Evolutionary conservation across 1,140 invertebrate species (phyloP).

Genomic region (Galendromus occidentalis): DNA sequence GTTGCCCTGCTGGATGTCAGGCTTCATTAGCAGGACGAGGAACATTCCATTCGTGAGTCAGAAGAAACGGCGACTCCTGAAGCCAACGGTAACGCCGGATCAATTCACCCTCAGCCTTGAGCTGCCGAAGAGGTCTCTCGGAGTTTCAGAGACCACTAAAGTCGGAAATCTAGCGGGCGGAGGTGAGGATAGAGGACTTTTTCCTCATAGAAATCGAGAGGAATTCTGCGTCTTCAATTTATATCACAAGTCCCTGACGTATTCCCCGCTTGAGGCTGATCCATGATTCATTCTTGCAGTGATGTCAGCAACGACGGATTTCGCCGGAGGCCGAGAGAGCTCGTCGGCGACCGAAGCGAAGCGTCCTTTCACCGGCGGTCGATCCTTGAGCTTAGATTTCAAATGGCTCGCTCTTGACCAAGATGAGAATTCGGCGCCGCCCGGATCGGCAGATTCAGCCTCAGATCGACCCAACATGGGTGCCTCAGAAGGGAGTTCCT

Average conservation of each 20-base stretch:
- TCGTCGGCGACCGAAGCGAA: neutral
- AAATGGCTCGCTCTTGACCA: neutral
- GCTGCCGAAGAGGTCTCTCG: neutral
- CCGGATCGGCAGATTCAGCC: neutral
- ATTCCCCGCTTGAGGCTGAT: too few relatives aligned
- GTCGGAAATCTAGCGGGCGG: neutral
- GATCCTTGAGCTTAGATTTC: neutral
- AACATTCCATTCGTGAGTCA: neutral
- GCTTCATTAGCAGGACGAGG: neutral
- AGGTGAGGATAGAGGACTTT: neutral
- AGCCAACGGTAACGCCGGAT: neutral
- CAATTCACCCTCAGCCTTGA: neutral
- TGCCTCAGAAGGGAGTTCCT: neutral
- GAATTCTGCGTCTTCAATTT: too few relatives aligned
- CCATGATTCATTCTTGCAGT: neutral
- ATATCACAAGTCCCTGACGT: too few relatives aligned
- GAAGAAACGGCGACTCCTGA: neutral
- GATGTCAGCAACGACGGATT: neutral
- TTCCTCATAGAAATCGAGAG: too few relatives aligned
- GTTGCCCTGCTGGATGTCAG: neutral
- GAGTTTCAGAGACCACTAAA: neutral
- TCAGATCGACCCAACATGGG: neutral
- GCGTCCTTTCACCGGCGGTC: neutral
- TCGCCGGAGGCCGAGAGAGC: neutral
- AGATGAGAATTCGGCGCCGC: slow-evolving; percentile 1